Evolutionary conservation across 2,113 vertebrate species (phyloP).

Genomic region (crab-eating macaque (Macaca fascicularis)): DNA sequence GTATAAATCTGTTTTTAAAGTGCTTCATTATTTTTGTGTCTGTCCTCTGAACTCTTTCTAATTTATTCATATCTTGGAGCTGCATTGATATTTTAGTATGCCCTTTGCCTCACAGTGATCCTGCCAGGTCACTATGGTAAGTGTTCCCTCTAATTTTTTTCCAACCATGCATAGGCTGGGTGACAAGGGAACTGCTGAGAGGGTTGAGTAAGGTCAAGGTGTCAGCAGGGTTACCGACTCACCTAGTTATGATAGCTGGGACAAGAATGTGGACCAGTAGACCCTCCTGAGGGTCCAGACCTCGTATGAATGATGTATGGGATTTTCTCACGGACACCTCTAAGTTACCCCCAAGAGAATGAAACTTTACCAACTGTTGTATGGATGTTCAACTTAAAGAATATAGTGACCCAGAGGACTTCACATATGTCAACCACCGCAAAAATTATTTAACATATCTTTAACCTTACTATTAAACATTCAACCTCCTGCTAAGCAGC

Average conservation of each 20-base stretch:
- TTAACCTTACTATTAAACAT: conserved; percentile 56
- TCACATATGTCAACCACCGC: conserved; percentile 17
- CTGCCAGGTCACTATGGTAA: not conserved
- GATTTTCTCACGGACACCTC: conserved; percentile 3
- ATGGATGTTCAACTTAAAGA: conserved; percentile 23
- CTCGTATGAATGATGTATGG: not conserved
- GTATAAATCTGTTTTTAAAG: conserved; percentile 25
- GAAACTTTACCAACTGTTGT: conserved; percentile 40
- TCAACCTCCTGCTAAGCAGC: conserved; percentile 36
- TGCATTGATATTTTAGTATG: conserved; percentile 5
- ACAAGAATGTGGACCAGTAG: not conserved
- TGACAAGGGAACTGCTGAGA: conserved; percentile 36
- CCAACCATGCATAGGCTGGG: not conserved
- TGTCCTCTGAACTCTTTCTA: conserved; percentile 48
- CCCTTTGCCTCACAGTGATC: not conserved
- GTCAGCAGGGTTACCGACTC: conserved; percentile 10
- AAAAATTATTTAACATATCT: conserved; percentile 46
- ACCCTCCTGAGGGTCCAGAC: not conserved
- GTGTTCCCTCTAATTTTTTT: conserved; percentile 60
- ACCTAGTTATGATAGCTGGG: not conserved
- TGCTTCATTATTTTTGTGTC: conserved; percentile 1
- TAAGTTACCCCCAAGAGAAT: not conserved
- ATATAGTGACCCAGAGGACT: not conserved
- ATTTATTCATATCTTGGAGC: conserved; percentile 43
- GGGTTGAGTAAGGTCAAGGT: not conserved